Conservation (phyloP, 2,888 invertebrate species). For the Hesperia comma region DNA sequence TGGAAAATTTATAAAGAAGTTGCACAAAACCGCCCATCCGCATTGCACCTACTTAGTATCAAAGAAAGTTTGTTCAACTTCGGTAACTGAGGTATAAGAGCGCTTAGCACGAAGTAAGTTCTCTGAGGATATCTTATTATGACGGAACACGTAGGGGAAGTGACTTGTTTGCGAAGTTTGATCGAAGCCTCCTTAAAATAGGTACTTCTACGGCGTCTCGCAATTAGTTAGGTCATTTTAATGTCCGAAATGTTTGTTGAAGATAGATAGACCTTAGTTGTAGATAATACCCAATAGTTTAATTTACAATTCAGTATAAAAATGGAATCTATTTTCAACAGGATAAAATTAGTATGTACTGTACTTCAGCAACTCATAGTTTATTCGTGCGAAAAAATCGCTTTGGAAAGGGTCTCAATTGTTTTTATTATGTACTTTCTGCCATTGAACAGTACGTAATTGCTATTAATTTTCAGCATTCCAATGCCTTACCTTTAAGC, state of each 20-base stretch:
- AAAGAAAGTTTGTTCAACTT: conserved; percentile 21
- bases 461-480: not conserved
- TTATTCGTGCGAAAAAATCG: not conserved
- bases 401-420: not conserved
- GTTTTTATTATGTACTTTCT: not conserved
- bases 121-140: conserved; percentile 29
- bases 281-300: no score
- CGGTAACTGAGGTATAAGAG: conserved; percentile 9
- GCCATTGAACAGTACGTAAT: not conserved
- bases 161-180: conserved; percentile 17
- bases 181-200: not conserved
- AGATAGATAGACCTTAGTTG: no score
- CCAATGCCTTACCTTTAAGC: not conserved
- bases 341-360: no score
- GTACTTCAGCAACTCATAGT: no score
- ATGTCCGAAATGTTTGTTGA: no score
- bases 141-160: conserved; percentile 23
- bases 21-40: not conserved
- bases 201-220: not conserved
- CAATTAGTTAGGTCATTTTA: no score
- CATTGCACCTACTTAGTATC: conserved; percentile 12
- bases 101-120: conserved; percentile 4
- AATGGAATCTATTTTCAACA: no score
- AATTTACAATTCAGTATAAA: no score
- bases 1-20: no score